A percentile compares a stretch with the other conserved stretches of the same genome.
Evolutionary conservation across 1,140 invertebrate species (phyloP).

Genomic region (Hylyphantes graminicola): DNA sequence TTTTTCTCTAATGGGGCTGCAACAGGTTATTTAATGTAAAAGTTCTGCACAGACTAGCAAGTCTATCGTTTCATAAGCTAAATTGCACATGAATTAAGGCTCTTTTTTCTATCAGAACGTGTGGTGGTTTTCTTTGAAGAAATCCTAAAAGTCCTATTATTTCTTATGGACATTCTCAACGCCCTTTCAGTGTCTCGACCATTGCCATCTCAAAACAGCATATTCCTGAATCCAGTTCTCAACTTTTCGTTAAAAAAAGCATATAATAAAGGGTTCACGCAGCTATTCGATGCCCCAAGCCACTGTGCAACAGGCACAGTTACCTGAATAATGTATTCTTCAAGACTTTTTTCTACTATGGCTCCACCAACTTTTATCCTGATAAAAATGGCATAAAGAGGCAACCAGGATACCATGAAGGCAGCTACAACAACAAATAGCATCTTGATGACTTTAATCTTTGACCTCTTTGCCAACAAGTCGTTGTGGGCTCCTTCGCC

Average conservation of each 20-base stretch:
- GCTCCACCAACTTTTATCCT: conserved; percentile 82
- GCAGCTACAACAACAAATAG: conserved; percentile 93
- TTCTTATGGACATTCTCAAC: too few species aligned
- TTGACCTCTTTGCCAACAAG: conserved; percentile 80
- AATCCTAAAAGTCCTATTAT: too few species aligned
- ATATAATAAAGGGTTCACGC: conserved; percentile 72
- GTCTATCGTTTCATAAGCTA: too few species aligned
- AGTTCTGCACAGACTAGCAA: too few species aligned
- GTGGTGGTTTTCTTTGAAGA: too few species aligned
- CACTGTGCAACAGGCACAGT: conserved; percentile 70
- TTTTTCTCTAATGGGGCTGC: too few species aligned
- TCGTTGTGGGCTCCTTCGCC: conserved; percentile 87
- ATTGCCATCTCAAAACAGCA: background rate
- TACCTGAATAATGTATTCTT: conserved; percentile 42
- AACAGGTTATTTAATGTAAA: too few species aligned
- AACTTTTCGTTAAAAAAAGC: conserved; percentile 72
- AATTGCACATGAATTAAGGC: too few species aligned
- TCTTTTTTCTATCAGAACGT: too few species aligned
- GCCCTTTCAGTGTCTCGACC: too few species aligned
- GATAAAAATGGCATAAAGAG: conserved; percentile 90
- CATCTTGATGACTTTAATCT: conserved; percentile 84
- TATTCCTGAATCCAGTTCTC: conserved; percentile 65
- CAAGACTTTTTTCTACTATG: conserved; percentile 57
- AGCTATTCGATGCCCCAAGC: conserved; percentile 70
- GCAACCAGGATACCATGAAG: conserved; percentile 94